Base-by-base conservation (phyloP, 2,888 invertebrate species). In the Tetragnatha montana region DNA sequence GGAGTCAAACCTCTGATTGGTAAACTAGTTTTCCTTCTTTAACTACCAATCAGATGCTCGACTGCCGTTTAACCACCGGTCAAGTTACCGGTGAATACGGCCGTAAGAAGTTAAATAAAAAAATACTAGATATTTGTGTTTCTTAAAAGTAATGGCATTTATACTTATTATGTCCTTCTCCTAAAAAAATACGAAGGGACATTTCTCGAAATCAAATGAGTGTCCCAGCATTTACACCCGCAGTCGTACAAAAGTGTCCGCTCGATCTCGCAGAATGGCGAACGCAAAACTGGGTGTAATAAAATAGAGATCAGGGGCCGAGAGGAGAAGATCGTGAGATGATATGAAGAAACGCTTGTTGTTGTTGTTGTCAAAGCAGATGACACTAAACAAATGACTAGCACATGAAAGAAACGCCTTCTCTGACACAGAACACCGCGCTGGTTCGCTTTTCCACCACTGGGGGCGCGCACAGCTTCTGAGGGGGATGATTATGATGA, bases 331-430 rank as follows among this genome's bases (percentile, higher is more conserved):
- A n/a, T 79, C 51, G 80, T n/a, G 68, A 71, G 71, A 88, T 88
- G 88, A 83, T 88, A 88, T 88, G 88, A 88, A 71, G 19, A 83
- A 80, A 83, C 80, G 74, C 47, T 68, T 83, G 84, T 88, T 84
- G 71, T 69, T 83, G 80, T 68, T 83, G 84, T 88, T 84, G 71
- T 69, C 88, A 84, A 60, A 88, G 83, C 75, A 74, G 80, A 84
- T 88, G 88, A 69, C 73, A 74, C 80, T 73, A 35, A 8, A 88
- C 19, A 19, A 69, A 80, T 84, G 79, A 51, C 51, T 50, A 81
- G 81, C 81, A 70, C 81, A 35, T 19, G 49, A 81, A 60, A 60
- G 17, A 19, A 70, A 70, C n/a, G 70, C 49, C n/a, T 50, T 19
- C 51, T 73, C 35, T 17, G 19, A n/a, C 19, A 14, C 22, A 7